Evolutionary conservation across 2,888 invertebrate genomes (phyloP).

Genomic region (Nomada goodeniana): DNA sequence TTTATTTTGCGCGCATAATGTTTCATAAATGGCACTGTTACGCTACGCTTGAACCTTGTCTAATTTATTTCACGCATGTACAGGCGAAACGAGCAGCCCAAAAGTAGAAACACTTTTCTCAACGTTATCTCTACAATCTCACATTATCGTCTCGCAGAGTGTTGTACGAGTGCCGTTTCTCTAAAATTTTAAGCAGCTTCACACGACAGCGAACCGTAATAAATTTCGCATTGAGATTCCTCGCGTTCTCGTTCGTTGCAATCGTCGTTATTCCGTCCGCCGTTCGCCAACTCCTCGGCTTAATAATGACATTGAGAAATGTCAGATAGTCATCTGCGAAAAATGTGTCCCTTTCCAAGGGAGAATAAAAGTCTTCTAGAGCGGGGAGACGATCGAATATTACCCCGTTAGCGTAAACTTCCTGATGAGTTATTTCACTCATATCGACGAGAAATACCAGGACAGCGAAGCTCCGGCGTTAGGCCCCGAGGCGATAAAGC

Average conservation of each 20-base stretch:
- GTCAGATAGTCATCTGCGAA: background rate
- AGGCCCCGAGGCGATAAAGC: constrained; percentile 48
- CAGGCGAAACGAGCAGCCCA: background rate
- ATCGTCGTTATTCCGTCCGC: background rate
- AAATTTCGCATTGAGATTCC: background rate
- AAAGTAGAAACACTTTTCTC: background rate
- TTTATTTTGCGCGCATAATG: too few species aligned
- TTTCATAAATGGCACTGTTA: too few species aligned
- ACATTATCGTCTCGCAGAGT: background rate
- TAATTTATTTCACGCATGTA: background rate
- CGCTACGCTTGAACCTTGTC: too few species aligned
- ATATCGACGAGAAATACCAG: constrained; percentile 50
- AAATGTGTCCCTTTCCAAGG: background rate
- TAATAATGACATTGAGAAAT: background rate
- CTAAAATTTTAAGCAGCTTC: background rate
- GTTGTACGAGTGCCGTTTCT: background rate
- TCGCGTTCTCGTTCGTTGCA: background rate
- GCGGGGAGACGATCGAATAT: background rate
- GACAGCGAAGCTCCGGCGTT: constrained; percentile 40
- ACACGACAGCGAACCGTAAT: background rate
- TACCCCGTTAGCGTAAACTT: constrained; percentile 24
- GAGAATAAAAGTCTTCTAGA: background rate
- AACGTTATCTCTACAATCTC: background rate
- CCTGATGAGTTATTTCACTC: constrained; percentile 38
- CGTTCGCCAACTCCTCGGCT: background rate